phyloP scores from a whole-genome alignment of 92 coral and sea anemone species.

The Isaurus tuberculatus region DNA sequence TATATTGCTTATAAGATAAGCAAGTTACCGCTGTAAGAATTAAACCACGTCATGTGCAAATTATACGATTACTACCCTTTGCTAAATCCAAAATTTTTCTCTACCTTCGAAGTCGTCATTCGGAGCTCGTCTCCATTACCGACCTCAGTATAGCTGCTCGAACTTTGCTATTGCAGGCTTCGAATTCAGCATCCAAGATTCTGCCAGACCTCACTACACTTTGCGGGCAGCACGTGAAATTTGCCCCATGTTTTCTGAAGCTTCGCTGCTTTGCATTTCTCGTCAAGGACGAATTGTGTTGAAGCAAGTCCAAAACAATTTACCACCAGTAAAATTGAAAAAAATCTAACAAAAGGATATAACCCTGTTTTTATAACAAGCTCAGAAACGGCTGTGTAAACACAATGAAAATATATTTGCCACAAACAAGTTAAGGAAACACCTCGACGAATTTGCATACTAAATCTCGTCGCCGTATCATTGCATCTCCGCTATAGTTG shows the following conservation, averaged over 20 bases:
- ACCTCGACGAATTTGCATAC: constrained; percentile 35
- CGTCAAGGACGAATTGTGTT: not conserved
- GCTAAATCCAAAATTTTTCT: not conserved
- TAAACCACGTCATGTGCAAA: not conserved
- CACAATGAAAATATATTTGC: constrained; percentile 35
- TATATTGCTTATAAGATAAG: not conserved
- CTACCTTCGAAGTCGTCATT: not conserved
- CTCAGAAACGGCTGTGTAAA: constrained; percentile 50
- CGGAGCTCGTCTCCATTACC: not conserved
- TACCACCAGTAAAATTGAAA: constrained; percentile 39
- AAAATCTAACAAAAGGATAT: constrained; percentile 25
- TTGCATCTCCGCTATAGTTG: constrained; percentile 24
- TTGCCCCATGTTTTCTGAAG: not conserved
- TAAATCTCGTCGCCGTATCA: not conserved
- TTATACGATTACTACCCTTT: not conserved
- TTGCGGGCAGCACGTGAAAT: constrained; percentile 28
- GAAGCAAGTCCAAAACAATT: constrained; percentile 5
- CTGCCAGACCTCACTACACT: not conserved
- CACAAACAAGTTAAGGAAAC: constrained; percentile 36
- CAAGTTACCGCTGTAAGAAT: not conserved
- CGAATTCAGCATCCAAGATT: constrained; percentile 4
- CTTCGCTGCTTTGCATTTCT: constrained; percentile 35
- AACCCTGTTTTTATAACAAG: constrained; percentile 23
- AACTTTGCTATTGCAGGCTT: not conserved
- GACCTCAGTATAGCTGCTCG: not conserved